Evolutionary conservation across 2,888 invertebrate genomes (phyloP), one percentile per base, ranked within the genome.

Genomic region (Phengaris alcon): DNA sequence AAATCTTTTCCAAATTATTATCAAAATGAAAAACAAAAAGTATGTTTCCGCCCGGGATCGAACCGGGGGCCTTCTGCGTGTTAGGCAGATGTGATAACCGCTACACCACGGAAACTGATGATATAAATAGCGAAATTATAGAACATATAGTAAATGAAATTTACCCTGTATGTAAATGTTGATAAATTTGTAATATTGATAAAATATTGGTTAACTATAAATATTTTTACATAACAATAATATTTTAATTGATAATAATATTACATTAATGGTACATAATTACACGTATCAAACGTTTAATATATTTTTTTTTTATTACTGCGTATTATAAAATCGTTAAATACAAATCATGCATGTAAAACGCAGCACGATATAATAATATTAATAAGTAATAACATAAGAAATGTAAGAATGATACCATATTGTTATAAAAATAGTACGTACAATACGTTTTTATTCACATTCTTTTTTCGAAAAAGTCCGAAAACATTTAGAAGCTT

Each of bases 11-110:
- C n/a, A 9, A 68, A n/a, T n/a, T n/a, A n/a, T n/a, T n/a, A n/a
- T n/a, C n/a, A 68, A 68, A 68, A n/a, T 46, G 7, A 68, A 68
- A 6, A 6, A 0, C 5, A 52, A 90, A 90, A 88, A 84, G 64
- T 84, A 85, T 96, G 96, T 96, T 96, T 96, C 95, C 96, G 96
- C 96, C 96, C 96, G 96, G 96, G 96, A 96, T 96, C 96, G 96
- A 96, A 96, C 96, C 96, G 96, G 96, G 96, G 96, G 95, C 96
- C 96, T 96, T 96, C 96, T 96, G 96, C 96, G 96, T 96, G 96
- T 96, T 96, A 96, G 96, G 96, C 96, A 96, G 96, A 96, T 96
- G 96, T 96, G 96, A 96, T 97, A 96, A 96, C 96, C 96, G 96
- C 96, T 97, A 96, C 96, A 96, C 96, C 96, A 96, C 96, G 96